Conservation (phyloP, 2,113 vertebrate species). For the Lycaon pictus region DNA sequence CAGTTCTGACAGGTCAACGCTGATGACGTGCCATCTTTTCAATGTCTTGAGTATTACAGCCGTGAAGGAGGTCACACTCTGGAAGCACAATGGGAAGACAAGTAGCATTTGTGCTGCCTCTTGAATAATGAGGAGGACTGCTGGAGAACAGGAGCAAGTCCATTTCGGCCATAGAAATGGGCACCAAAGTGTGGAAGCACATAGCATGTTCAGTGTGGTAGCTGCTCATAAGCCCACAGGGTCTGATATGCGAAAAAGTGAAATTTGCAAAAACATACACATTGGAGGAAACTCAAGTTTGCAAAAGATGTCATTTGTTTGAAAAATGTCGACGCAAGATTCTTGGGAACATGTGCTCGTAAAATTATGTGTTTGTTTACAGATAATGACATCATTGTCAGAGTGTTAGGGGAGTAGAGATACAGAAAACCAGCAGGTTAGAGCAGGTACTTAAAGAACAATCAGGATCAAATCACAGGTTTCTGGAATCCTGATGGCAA, state of each 20-base stretch:
- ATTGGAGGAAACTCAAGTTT: neutral
- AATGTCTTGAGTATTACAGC: too few species aligned
- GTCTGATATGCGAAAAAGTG: neutral
- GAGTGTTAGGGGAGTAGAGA: neutral
- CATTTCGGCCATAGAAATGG: neutral
- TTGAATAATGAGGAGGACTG: neutral
- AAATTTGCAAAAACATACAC: neutral
- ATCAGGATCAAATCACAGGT: neutral
- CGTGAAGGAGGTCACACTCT: neutral
- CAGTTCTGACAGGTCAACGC: neutral
- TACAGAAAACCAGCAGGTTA: neutral
- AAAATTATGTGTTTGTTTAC: conserved; percentile 36
- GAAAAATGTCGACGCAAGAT: neutral
- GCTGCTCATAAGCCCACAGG: too few species aligned
- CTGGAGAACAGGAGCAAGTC: neutral
- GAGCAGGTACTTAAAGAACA: neutral
- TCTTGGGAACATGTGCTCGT: neutral
- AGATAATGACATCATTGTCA: neutral
- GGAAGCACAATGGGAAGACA: neutral
- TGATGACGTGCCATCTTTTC: neutral
- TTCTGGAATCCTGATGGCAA: neutral
- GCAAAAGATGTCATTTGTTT: neutral
- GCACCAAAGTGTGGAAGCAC: neutral
- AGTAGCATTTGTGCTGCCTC: neutral
- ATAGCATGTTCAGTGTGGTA: neutral